A percentile compares a stretch with the other conserved stretches of the same genome.
These are phyloP conservation scores for Caenorhabditis virilis DNA, from an alignment of 2,888 invertebrate species.

Conservation along the genomic window DNA sequence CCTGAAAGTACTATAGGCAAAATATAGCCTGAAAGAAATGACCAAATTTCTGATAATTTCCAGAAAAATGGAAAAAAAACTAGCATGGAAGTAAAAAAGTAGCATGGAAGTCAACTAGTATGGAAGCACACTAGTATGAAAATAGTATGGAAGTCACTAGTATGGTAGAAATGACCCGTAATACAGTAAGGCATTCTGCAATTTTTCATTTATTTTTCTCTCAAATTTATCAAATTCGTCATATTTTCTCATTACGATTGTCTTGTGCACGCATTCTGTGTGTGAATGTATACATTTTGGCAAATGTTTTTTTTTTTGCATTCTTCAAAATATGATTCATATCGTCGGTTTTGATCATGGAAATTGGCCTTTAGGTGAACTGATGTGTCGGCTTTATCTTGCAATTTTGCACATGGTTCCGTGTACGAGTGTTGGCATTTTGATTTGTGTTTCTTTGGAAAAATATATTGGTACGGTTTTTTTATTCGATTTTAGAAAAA, in stretches of 20 bases:
- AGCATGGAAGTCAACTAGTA: too few relatives aligned
- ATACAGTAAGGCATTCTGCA: conserved; percentile 46
- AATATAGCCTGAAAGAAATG: too few relatives aligned
- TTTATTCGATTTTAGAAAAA: too few relatives aligned
- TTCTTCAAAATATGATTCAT: conserved; percentile 84
- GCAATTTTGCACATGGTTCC: conserved; percentile 82
- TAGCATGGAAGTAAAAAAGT: too few relatives aligned
- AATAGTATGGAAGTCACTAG: too few relatives aligned
- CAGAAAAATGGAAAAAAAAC: too few relatives aligned
- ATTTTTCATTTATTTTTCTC: neutral
- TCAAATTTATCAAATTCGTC: too few relatives aligned
- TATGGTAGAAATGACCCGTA: too few relatives aligned
- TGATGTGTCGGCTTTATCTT: conserved; percentile 88
- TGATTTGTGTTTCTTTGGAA: conserved; percentile 84
- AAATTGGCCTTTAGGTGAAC: conserved; percentile 74
- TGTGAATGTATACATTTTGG: conserved; percentile 33
- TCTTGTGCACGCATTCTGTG: conserved; percentile 30
- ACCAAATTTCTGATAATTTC: too few relatives aligned
- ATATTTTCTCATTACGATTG: too few relatives aligned
- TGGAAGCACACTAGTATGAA: too few relatives aligned
- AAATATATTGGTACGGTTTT: conserved; percentile 80
- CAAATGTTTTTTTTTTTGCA: conserved; percentile 82
- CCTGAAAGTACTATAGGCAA: too few relatives aligned
- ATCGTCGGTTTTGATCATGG: conserved; percentile 74
- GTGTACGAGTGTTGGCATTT: conserved; percentile 86